phyloP scores from a whole-genome alignment of 2,888 invertebrate species.

The Drosophila siamana region DNA sequence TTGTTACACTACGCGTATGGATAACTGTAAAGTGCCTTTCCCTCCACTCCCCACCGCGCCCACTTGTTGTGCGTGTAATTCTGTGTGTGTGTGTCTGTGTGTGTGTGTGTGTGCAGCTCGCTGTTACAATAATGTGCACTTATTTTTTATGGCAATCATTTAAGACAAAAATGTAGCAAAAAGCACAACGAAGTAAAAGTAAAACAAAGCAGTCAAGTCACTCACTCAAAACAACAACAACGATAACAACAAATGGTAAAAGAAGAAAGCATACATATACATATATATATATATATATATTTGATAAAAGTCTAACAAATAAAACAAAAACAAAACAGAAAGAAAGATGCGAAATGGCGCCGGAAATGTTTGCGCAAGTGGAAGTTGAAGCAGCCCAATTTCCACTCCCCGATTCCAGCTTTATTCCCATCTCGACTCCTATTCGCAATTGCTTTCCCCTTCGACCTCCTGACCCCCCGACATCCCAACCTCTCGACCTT shows the following conservation, averaged over 20 bases:
- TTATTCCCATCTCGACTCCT: neutral
- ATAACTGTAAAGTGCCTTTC: constrained; percentile 74
- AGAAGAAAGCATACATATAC: constrained; percentile 1
- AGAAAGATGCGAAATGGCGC: constrained; percentile 59
- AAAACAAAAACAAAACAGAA: neutral
- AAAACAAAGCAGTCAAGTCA: constrained; percentile 68
- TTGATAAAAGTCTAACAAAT: constrained; percentile 43
- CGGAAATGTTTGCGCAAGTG: constrained; percentile 70
- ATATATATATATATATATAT: constrained; percentile 8
- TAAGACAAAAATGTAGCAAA: constrained; percentile 76
- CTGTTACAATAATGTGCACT: constrained; percentile 79
- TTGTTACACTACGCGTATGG: constrained; percentile 81
- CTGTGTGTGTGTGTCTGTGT: constrained; percentile 22
- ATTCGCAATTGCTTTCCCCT: neutral
- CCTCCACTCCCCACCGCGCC: neutral
- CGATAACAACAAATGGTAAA: neutral
- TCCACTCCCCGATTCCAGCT: constrained; percentile 20
- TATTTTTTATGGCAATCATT: constrained; percentile 81
- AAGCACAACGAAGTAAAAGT: constrained; percentile 61
- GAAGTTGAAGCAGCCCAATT: constrained; percentile 56
- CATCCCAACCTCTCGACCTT: neutral
- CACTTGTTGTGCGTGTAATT: neutral
- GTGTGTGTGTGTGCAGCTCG: constrained; percentile 23
- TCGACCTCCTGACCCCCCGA: neutral
- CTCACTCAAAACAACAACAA: constrained; percentile 24